Base-by-base conservation (phyloP, 2,888 invertebrate genomes). In the Zaprionus obscuricornis region DNA sequence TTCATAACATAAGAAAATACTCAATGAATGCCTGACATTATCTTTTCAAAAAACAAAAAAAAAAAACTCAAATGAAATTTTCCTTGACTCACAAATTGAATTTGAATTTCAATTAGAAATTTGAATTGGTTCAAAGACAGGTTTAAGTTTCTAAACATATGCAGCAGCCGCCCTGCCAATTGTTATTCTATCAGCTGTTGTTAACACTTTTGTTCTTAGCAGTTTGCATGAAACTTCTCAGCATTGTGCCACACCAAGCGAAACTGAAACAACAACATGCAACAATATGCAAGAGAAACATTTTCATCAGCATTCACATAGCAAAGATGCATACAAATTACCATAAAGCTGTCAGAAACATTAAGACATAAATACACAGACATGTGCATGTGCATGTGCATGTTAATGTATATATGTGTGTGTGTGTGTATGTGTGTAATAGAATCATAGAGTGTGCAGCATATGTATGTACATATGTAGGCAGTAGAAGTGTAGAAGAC, bases 281-380 rank as follows among this genome's bases (percentile, higher is more conserved):
- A 3, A 31, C 11, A 31, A n/a, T n/a, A n/a, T n/a, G 40, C 40
- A 40, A 46, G 36, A 22, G 46, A 46, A 31, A 43, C 46, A 1
- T 46, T 71, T 68, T 52, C 71, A 66, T 66, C 67, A 54, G 29
- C 66, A 71, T 55, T 60, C 66, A 54, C 47, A 56, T 54, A 36
- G 50, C 72, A 74, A 66, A 71, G 75, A 79, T 85, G 85, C 83
- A 78, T 75, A 78, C 58, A 78, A 78, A 79, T 85, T 63, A 71
- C 58, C 85, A 82, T 68, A 74, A 67, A 71, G 65, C 57, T 71
- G 68, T 58, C 76, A 76, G 58, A 60, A 62, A 51, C 65, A 59
- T 56, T 52, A 56, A 59, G 47, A 69, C 51, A 58, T 58, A 64
- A 58, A 43, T 42, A 39, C 34, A 47, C 22, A 31, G 40, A 33